Evolutionary conservation across 2,113 vertebrate genomes (phyloP), one percentile per base, ranked within the genome.

Genomic region (Capra hircus): DNA sequence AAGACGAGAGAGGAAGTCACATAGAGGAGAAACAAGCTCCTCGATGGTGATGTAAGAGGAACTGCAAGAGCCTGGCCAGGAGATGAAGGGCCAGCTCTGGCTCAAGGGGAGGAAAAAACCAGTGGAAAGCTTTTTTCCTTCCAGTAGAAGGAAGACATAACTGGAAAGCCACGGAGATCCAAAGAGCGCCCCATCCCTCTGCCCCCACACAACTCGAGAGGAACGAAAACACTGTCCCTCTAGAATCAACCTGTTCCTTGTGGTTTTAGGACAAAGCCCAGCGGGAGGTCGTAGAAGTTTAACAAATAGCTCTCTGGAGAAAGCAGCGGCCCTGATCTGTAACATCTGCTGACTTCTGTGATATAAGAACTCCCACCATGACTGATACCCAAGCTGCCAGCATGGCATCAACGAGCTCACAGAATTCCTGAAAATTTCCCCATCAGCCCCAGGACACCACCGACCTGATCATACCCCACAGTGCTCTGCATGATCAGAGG

Each of bases 1-100:
- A 95, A 95, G 98, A 97, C 95, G 94, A 96, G 89, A 59, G 96
- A 90, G 62, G 16, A 28, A 96, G 96, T 95, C 97, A 80, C 21
- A 17, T 0, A 48, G 95, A 97, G 50, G 94, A 97, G 93, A 86
- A 62, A 82, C 6, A 48, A 89, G 60, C 0, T 62, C 90, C 27
- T 88, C 45, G 6, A 2, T 0, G 55, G 85, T 10, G 92, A 92
- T 33, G 48, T 30, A 23, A 91, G 43, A 57, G 33, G 45, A 40
- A 96, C 81, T 15, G 25, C 4, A 25, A 21, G 33, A 55, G 30
- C 17, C 21, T 52, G 50, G 71, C 13, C 15, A 6, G 17, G 50
- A 43, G 74, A 1, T 1, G 53, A 1, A 4, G 33, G 62, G 55
- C 83, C 77, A 40, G 50, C 33, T 30, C 30, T 23, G 52, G 85